Base-by-base conservation (phyloP, 37 sponge, comb jelly and placozoan genomes). In the Chondrilla cf. caribensis region DNA sequence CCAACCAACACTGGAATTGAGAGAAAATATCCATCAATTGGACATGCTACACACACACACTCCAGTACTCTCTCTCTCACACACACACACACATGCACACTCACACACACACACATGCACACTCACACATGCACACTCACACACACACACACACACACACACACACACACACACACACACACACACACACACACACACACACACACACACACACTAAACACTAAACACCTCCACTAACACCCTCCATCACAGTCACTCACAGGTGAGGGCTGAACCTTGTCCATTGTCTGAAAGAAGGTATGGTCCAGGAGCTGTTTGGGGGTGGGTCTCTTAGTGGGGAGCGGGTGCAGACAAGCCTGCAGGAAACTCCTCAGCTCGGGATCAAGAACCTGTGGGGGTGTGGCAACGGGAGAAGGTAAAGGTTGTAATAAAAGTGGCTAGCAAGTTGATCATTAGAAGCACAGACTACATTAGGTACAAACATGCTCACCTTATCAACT, bases 401-500 rank as follows among this genome's bases (percentile, higher is more conserved):
- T 22, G 24, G 64, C 22, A 15, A 18, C 32, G 71, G 19, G 71
- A 33, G 64, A 19, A 22, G 64, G 24, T 22, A 26, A 22, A 54
- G 57, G 57, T 54, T 11, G 57, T 54, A 17, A 17, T 11, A 54
- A 17, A 17, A 18, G 57, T 54, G 57, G 57, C 11, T 11, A 18
- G 57, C 17, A 17, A 54, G 57, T 11, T 54, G 57, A 17, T 11
- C n/a, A n/a, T n/a, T n/a, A n/a, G n/a, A n/a, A n/a, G n/a, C n/a
- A n/a, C n/a, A n/a, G n/a, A 70, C 7, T 14, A 5, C 66, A 64
- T 17, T 14, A 19, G 38, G 3, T 32, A 5, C 31, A 70, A 31
- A 3, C 25, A 54, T 0, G 5, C 33, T 59, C 60, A 90, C 90
- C 84, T 92, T 88, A 7, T 85, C 84, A 29, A 51, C 38, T 28